Evolutionary conservation across 2,113 vertebrate genomes (phyloP), one percentile per base, ranked within the genome.

Genomic region (Puntigrus tetrazona): DNA sequence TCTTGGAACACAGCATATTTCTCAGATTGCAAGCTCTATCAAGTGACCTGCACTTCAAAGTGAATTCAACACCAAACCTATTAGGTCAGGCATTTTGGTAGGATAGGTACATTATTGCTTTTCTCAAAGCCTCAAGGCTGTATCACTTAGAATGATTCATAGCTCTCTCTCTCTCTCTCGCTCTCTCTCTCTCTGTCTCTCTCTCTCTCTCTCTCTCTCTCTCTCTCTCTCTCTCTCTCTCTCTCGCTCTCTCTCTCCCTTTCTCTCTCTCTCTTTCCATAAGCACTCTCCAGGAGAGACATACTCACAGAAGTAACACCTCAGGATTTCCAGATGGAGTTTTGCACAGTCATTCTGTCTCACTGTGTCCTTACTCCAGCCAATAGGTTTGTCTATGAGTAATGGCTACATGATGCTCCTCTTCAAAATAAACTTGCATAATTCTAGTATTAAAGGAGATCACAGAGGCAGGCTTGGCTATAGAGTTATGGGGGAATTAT

Each of bases 21-120:
- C 27, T 85, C 31, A 57, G 65, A 79, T 79, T 85, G 83, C 73
- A 63, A 63, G 82, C 72, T 83, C 82, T 31, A 63, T 63, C 72
- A 38, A 74, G 82, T 84, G 83, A 78, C 76, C 83, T 76, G 75
- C 74, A 78, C 83, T 78, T 79, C 83, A 85, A 79, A 85, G 83
- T 78, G 61, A 85, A 85, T 85, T 85, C 83, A 79, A 78, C 77
- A 85, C 65, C 63, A 69, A 80, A 61, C 77, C 77, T 73, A 59
- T 80, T 80, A 85, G 65, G 78, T 79, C 77, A 72, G 76, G 67
- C 84, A 80, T 70, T 73, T 85, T 57, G 47, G 76, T 59, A 70
- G 83, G 76, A 79, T 78, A 78, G 83, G 63, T 85, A 78, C 77
- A 72, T 78, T 79, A 85, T 85, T 85, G 83, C 76, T 79, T 79